A percentile compares a stretch with the other conserved stretches of the same genome.
These are phyloP conservation scores for Melanotaenia boesemani DNA, from an alignment of 2,797 vertebrate species.

Conservation along the genomic window DNA sequence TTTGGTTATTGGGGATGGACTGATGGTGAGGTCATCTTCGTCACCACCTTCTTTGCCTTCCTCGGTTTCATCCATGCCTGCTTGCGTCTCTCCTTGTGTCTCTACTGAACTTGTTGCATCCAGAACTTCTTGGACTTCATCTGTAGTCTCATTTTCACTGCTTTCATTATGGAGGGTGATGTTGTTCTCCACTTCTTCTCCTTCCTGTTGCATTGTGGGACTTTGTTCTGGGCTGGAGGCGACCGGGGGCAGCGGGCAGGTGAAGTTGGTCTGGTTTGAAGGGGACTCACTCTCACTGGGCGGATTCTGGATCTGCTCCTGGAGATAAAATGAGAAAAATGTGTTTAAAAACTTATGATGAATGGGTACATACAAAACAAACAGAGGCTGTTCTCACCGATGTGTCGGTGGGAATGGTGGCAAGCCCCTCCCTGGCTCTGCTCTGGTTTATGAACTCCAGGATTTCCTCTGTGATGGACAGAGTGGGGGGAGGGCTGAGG, in stretches of 20 bases:
- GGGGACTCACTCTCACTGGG: conserved; percentile 28
- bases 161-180: background rate
- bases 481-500: conserved; percentile 76
- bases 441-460: conserved; percentile 90
- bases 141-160: background rate
- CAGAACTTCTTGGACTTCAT: conserved; percentile 12
- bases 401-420: background rate
- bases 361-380: background rate
- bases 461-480: conserved; percentile 92
- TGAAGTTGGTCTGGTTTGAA: conserved; percentile 51
- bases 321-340: background rate
- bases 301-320: conserved; percentile 56
- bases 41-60: conserved; percentile 13
- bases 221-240: conserved; percentile 32
- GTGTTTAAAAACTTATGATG: background rate
- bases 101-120: conserved; percentile 17
- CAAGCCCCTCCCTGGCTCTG: conserved; percentile 69
- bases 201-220: conserved; percentile 15
- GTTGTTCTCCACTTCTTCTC: background rate
- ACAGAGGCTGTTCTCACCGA: conserved; percentile 20
- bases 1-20: background rate
- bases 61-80: conserved; percentile 12
- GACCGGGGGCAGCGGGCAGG: conserved; percentile 62
- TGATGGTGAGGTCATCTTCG: background rate
- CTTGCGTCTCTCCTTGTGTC: background rate